Percentiles rank a stretch among this genome's conserved stretches.
phyloP scores from a whole-genome alignment of 2,888 invertebrate species.

The Pterobdella sp. region DNA sequence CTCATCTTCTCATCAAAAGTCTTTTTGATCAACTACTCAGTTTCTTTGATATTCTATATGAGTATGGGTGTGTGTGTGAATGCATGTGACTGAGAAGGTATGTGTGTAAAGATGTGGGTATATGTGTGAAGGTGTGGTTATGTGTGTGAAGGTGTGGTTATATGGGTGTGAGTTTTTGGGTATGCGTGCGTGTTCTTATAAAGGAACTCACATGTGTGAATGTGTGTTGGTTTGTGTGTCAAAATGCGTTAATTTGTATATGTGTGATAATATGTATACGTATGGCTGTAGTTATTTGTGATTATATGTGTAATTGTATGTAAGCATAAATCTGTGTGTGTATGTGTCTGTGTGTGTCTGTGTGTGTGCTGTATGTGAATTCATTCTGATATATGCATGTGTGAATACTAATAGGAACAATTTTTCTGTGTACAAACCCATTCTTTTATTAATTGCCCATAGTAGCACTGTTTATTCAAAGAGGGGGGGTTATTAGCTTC shows the following conservation, averaged over 20 bases:
- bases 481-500: background rate
- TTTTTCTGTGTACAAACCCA: too few species aligned
- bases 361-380: conserved; percentile 9
- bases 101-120: background rate
- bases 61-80: background rate
- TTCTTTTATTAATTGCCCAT: too few species aligned
- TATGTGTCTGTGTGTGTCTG: conserved; percentile 28
- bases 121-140: conserved; percentile 18
- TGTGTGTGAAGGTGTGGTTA: conserved; percentile 18
- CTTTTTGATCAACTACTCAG: too few species aligned
- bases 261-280: conserved; percentile 25
- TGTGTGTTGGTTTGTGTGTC: conserved; percentile 24
- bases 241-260: conserved; percentile 27
- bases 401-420: too few species aligned
- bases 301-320: conserved; percentile 27
- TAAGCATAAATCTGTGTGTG: conserved; percentile 23
- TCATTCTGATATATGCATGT: too few species aligned
- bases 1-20: too few species aligned
- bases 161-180: conserved; percentile 18
- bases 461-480: too few species aligned
- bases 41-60: too few species aligned
- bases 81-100: background rate
- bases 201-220: conserved; percentile 21
- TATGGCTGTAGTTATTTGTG: conserved; percentile 26
- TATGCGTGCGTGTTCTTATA: conserved; percentile 29